Conservation (phyloP, 2,797 vertebrate genomes). For the Coracias cyanogaster region DNA sequence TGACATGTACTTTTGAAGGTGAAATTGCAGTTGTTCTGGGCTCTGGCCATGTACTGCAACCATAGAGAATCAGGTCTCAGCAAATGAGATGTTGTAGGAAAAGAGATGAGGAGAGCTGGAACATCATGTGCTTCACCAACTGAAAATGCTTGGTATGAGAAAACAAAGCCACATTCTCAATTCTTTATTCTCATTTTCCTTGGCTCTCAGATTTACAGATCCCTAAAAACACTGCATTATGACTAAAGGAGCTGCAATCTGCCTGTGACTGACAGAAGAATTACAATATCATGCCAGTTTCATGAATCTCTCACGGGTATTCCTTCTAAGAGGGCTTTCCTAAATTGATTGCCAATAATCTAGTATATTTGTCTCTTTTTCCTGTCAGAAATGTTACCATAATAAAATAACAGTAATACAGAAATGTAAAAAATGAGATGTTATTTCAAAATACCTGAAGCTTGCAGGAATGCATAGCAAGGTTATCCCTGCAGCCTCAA, state of each 20-base stretch:
- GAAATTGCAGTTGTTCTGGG: background rate
- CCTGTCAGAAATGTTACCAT: background rate
- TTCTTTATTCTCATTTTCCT: background rate
- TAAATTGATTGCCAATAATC: background rate
- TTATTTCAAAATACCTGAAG: constrained; percentile 4
- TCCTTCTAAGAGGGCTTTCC: background rate
- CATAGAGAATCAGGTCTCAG: background rate
- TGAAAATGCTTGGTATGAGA: constrained; percentile 8
- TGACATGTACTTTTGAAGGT: background rate
- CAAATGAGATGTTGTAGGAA: constrained; percentile 16
- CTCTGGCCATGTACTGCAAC: background rate
- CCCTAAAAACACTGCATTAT: background rate
- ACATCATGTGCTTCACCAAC: constrained; percentile 44
- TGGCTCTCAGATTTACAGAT: background rate
- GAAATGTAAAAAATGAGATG: background rate
- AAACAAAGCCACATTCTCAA: constrained; percentile 37
- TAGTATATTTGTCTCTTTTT: background rate
- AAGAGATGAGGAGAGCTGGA: background rate
- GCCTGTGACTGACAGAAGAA: background rate
- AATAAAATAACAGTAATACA: background rate
- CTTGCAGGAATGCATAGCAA: background rate
- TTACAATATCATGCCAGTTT: background rate
- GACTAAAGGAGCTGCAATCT: background rate
- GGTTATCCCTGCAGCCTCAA: background rate
- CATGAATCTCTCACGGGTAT: background rate